Percentiles rank a stretch among this genome's conserved stretches.
These are phyloP conservation scores for Patella depressa DNA, from an alignment of 2,888 invertebrate species.

Conservation along the genomic window DNA sequence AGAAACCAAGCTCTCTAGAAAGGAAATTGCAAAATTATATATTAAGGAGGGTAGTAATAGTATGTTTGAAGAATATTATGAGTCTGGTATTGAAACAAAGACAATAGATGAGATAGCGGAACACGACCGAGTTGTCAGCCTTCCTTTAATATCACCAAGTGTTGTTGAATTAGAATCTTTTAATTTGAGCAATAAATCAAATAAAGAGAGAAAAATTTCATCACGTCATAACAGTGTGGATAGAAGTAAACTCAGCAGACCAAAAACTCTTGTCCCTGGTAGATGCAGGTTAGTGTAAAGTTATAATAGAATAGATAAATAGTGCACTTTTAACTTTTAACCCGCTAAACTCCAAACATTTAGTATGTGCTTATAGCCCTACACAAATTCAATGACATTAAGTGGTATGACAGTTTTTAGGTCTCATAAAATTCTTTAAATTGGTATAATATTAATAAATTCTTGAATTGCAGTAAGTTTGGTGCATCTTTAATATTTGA, in stretches of 20 bases:
- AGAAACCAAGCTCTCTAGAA: conserved; percentile 16
- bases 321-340: too few relatives aligned
- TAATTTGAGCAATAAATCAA: not conserved
- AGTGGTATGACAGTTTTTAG: too few relatives aligned
- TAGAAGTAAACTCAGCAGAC: conserved; percentile 31
- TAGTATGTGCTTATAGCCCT: too few relatives aligned
- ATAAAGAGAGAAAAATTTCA: conserved; percentile 33
- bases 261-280: conserved; percentile 44
- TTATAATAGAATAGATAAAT: too few relatives aligned
- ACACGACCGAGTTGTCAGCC: conserved; percentile 45
- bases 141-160: conserved; percentile 30
- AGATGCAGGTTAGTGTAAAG: conserved; percentile 52
- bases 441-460: too few relatives aligned
- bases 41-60: conserved; percentile 57
- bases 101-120: conserved; percentile 58
- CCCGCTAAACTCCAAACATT: too few relatives aligned
- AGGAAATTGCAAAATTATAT: conserved; percentile 46
- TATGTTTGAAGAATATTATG: conserved; percentile 67
- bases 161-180: conserved; percentile 4
- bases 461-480: too few relatives aligned
- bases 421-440: too few relatives aligned
- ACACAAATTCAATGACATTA: too few relatives aligned
- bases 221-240: conserved; percentile 51
- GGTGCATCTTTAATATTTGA: too few relatives aligned
- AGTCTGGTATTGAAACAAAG: conserved; percentile 51